Conservation (phyloP, 2,113 vertebrate species). For the Elephas maximus region DNA sequence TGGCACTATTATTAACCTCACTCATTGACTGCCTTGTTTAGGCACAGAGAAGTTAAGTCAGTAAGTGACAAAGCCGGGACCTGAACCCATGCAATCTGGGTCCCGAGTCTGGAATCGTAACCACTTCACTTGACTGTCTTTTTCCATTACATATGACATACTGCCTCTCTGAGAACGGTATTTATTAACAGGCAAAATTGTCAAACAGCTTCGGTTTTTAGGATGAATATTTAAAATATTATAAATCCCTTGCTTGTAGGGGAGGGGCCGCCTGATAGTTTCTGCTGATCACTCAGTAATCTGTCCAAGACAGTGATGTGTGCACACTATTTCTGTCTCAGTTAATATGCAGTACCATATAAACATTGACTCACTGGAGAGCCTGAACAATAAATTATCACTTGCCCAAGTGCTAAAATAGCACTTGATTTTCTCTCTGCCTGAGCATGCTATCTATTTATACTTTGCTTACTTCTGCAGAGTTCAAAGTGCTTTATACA, state of each 20-base stretch:
- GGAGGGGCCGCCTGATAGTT: conserved; percentile 48
- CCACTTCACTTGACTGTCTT: neutral
- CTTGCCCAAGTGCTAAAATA: conserved; percentile 78
- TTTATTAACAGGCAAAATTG: conserved; percentile 16
- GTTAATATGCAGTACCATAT: conserved; percentile 63
- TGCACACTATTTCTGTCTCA: conserved; percentile 75
- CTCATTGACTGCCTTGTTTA: neutral
- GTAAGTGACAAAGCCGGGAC: neutral
- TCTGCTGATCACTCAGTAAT: conserved; percentile 73
- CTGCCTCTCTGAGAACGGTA: neutral
- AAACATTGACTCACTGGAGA: conserved; percentile 77
- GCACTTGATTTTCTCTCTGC: conserved; percentile 76
- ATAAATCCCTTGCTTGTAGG: neutral
- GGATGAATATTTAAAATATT: conserved; percentile 71
- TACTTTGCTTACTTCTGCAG: conserved; percentile 75
- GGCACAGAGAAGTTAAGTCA: neutral
- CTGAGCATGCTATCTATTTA: conserved; percentile 79
- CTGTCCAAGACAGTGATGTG: conserved; percentile 58
- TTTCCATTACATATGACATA: neutral
- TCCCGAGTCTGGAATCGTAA: neutral
- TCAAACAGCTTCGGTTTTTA: conserved; percentile 59
- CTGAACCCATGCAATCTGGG: neutral
- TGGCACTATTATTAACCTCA: no score
- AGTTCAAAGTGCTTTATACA: conserved; percentile 68
- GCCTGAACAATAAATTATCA: conserved; percentile 77